A percentile compares a stretch with the other conserved stretches of the same genome.
Evolutionary conservation across 2,113 vertebrate genomes (phyloP).

Genomic region (Apodemus sylvaticus): DNA sequence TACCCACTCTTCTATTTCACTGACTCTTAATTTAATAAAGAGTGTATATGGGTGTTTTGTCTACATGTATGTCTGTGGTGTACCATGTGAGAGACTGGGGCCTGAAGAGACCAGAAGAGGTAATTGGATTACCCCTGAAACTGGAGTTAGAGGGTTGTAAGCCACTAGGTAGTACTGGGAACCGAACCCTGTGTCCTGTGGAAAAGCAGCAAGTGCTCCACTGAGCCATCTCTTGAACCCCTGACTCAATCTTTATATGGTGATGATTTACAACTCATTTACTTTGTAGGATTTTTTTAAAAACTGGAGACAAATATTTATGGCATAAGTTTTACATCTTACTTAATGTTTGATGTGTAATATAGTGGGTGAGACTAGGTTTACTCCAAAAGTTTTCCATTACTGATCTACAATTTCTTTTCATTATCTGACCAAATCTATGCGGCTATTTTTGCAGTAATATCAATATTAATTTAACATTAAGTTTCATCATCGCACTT

Average conservation of each 20-base stretch:
- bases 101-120: not conserved
- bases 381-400: not conserved
- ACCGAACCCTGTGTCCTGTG: not conserved
- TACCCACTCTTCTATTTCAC: not conserved
- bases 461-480: not conserved
- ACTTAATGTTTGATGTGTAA: not conserved
- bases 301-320: constrained; percentile 25
- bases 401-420: not conserved
- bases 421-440: not conserved
- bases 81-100: not conserved
- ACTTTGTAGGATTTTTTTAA: not conserved
- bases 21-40: not conserved
- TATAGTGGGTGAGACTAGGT: not conserved
- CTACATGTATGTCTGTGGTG: not conserved
- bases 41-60: not conserved
- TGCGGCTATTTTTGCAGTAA: not conserved
- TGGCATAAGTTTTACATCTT: not conserved
- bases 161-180: not conserved
- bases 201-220: not conserved
- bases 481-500: not conserved
- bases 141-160: not conserved
- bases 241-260: not conserved
- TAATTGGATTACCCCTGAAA: not conserved
- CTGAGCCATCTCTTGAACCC: too few relatives aligned
- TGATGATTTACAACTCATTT: not conserved